Base-by-base conservation (phyloP, 2,113 vertebrate genomes). In the Falcunculus frontatus region DNA sequence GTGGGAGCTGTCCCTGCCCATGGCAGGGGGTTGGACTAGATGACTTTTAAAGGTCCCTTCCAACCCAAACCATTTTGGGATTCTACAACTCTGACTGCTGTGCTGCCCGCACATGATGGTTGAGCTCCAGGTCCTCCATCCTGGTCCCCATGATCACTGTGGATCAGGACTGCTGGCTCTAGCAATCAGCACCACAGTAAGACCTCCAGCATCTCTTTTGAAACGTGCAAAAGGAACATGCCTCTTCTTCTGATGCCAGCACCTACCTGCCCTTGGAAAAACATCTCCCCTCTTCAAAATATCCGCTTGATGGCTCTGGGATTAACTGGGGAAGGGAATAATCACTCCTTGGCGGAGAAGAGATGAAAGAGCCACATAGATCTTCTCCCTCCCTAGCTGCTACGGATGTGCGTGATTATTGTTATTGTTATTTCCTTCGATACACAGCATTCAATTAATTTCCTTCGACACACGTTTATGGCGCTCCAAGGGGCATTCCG, bases 381-480 rank as follows among this genome's bases (percentile, higher is more conserved):
- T 96, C 79, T 90, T 77, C 62, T 88, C 81, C 55, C 39, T 49
- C 83, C 87, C 67, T 25, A 86, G 93, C 90, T 94, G 79, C 93
- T 93, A 93, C 83, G 90, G 78, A 83, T 56, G 83, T 60, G 92
- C 8, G 10, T 83, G 87, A 94, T 91, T 91, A 96, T 82, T 77
- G 92, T 94, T 93, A 92, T 87, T 95, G 90, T 80, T 93, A 93
- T 95, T 96, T 97, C 90, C 93, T 96, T 65, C 27, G 63, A 91
- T 78, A 88, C 76, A 7, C 84, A 84, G 85, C 85, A 93, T 84
- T 94, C 93, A 94, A 97, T 96, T 97, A 95, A 97, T 96, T 97
- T 94, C 93, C 82, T 97, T 67, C 33, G 1, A 27, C 88, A 77
- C 83, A 90, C 44, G 5, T 87, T 96, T 95, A 95, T 11, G 68